Evolutionary conservation across 2,113 vertebrate genomes (phyloP).

Genomic region (Engraulis encrasicolus): DNA sequence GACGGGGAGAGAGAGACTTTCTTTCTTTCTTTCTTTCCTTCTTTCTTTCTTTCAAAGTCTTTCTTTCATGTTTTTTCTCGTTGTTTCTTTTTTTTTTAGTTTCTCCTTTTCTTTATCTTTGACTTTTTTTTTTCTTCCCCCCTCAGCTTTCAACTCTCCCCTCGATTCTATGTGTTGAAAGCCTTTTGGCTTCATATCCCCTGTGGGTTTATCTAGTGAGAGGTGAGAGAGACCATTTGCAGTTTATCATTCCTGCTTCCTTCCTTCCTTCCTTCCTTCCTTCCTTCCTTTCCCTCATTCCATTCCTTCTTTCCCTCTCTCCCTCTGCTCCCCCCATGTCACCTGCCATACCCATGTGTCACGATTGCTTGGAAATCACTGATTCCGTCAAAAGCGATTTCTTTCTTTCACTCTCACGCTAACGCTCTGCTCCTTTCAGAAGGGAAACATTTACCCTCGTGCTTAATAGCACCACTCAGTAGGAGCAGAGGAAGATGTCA

Average conservation of each 20-base stretch:
- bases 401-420: constrained; percentile 15
- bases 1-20: too few species aligned
- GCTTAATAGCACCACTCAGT: constrained; percentile 33
- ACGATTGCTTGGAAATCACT: background rate
- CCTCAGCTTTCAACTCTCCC: too few species aligned
- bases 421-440: background rate
- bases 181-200: background rate
- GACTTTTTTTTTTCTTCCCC: too few species aligned
- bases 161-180: background rate
- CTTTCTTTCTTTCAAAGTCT: background rate
- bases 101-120: too few species aligned
- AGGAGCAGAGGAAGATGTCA: constrained; percentile 45
- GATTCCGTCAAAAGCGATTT: constrained; percentile 2
- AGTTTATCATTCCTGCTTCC: background rate
- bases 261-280: background rate
- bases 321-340: background rate
- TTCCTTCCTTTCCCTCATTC: background rate
- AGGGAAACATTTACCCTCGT: background rate
- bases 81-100: background rate
- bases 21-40: constrained; percentile 33
- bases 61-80: too few species aligned
- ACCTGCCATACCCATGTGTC: background rate
- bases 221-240: background rate
- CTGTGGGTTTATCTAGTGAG: background rate
- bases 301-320: background rate